phyloP scores from a whole-genome alignment of 1,140 invertebrate genomes.

The Formica exsecta region DNA sequence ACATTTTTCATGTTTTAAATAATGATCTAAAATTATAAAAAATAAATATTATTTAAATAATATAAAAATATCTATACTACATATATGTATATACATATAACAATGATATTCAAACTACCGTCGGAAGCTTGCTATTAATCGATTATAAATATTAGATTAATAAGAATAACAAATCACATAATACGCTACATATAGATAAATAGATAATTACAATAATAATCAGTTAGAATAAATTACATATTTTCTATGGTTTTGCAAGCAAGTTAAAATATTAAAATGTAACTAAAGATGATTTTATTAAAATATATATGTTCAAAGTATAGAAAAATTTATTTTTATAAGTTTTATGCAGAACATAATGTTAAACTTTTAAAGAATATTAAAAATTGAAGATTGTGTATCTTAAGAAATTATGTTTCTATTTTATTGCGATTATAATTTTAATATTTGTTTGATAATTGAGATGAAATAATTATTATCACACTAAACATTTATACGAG shows the following conservation, averaged over 20 bases:
- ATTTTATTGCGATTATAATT: constrained; percentile 22
- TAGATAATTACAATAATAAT: constrained; percentile 40
- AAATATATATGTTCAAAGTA: constrained; percentile 16
- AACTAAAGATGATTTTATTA: neutral
- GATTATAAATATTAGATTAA: constrained; percentile 72
- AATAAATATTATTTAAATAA: constrained; percentile 79
- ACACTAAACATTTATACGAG: constrained; percentile 16
- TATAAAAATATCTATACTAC: constrained; percentile 75
- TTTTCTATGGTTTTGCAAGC: constrained; percentile 19
- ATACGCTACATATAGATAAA: constrained; percentile 26
- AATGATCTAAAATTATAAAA: constrained; percentile 67
- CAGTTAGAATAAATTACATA: constrained; percentile 35
- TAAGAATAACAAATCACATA: constrained; percentile 67
- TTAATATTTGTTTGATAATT: constrained; percentile 19
- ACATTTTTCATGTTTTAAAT: constrained; percentile 66
- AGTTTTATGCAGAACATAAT: neutral
- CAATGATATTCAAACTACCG: constrained; percentile 61
- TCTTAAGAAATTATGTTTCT: neutral
- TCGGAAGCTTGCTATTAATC: constrained; percentile 56
- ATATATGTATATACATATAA: constrained; percentile 70
- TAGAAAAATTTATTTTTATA: constrained; percentile 12
- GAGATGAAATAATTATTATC: constrained; percentile 3
- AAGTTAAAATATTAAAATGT: neutral
- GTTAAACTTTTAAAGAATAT: neutral
- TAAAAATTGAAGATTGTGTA: neutral